Percentiles rank a stretch among this genome's conserved stretches.
These are phyloP conservation scores for Atrina japonica DNA, from an alignment of 2,888 invertebrate species.

Conservation along the genomic window DNA sequence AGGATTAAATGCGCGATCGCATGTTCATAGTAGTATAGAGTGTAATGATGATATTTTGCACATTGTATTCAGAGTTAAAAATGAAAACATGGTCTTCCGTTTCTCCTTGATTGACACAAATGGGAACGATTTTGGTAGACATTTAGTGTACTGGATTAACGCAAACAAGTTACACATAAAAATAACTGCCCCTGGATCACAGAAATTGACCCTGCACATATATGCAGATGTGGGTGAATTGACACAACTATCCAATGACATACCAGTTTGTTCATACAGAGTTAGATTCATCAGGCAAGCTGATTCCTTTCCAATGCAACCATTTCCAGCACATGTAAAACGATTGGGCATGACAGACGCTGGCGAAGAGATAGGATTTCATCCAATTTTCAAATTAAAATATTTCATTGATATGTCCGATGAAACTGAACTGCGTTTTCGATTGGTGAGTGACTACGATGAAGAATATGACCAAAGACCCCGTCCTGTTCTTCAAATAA, in stretches of 20 bases:
- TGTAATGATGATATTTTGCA: slow-evolving; percentile 18
- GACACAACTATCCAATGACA: not conserved
- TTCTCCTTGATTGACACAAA: slow-evolving; percentile 4
- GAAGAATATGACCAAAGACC: not conserved
- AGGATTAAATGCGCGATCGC: slow-evolving; percentile 29
- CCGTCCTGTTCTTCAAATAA: not conserved
- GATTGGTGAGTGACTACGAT: not conserved
- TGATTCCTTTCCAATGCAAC: not conserved
- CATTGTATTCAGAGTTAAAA: slow-evolving; percentile 27
- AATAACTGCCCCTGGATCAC: slow-evolving; percentile 21
- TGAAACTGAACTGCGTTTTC: slow-evolving; percentile 14
- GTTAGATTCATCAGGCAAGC: slow-evolving; percentile 20
- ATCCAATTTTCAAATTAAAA: slow-evolving; percentile 3
- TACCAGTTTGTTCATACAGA: slow-evolving; percentile 34
- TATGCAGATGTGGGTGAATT: slow-evolving; percentile 1
- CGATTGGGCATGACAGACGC: slow-evolving; percentile 29
- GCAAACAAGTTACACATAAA: slow-evolving; percentile 16
- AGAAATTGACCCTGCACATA: slow-evolving; percentile 21
- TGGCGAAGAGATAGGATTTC: slow-evolving; percentile 5
- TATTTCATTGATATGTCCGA: slow-evolving; percentile 3
- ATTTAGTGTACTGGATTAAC: slow-evolving; percentile 26
- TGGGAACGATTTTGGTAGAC: slow-evolving; percentile 6
- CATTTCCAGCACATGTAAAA: slow-evolving; percentile 21
- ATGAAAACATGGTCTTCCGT: slow-evolving; percentile 12
- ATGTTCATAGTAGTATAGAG: slow-evolving; percentile 22